Conservation (phyloP, 2,888 invertebrate genomes). For the Diloba caeruleocephala region DNA sequence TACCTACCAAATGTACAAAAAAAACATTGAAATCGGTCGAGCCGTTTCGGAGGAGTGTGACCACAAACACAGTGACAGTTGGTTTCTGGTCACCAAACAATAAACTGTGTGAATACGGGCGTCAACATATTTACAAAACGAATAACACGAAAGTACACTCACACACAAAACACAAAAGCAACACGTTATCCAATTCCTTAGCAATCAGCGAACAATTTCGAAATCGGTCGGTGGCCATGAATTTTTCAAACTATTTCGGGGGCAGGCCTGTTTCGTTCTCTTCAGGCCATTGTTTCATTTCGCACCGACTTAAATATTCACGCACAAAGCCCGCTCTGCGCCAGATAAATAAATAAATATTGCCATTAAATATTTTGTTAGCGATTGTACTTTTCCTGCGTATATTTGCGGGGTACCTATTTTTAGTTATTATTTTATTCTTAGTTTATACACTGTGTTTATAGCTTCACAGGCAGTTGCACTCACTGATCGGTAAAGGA, state of each 20-base stretch:
- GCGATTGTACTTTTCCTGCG: constrained; percentile 42
- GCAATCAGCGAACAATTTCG: constrained; percentile 39
- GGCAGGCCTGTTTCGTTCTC: constrained; percentile 20
- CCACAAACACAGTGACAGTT: no score
- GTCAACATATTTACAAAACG: no score
- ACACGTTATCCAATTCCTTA: constrained; percentile 11
- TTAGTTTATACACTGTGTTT: no score
- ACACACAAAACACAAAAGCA: constrained; percentile 9
- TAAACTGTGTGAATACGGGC: no score
- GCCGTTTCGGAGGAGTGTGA: no score
- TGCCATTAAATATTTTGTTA: constrained; percentile 39
- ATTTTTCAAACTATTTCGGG: constrained; percentile 33
- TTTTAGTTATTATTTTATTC: no score
- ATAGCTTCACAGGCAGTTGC: no score
- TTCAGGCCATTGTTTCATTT: constrained; percentile 46
- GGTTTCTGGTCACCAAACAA: no score
- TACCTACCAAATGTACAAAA: no score
- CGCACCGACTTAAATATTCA: constrained; percentile 53
- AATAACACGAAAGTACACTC: background rate
- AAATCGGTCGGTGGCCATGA: constrained; percentile 20
- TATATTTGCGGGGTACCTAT: no score
- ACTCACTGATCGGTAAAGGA: no score
- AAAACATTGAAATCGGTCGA: no score
- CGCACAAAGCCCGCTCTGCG: constrained; percentile 17
- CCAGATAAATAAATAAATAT: constrained; percentile 41